phyloP scores from a whole-genome alignment of 35 echinoderm and acorn worm species.

The Ptychodera flava region DNA sequence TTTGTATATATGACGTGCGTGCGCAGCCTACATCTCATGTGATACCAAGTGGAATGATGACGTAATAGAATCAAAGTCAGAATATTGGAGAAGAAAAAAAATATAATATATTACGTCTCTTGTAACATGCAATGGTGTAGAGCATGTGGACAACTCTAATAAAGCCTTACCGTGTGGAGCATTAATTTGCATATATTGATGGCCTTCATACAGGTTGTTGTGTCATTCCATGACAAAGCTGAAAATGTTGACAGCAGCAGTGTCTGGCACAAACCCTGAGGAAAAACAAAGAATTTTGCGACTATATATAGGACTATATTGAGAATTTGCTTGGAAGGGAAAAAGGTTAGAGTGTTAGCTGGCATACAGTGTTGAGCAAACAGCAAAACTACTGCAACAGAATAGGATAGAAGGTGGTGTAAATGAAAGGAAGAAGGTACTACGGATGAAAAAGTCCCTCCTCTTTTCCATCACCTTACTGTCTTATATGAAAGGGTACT shows the following conservation, averaged over 20 bases:
- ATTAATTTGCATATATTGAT: constrained; percentile 36
- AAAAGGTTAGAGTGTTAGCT: not conserved
- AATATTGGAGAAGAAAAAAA: too few relatives aligned
- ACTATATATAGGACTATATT: not conserved
- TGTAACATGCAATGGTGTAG: too few relatives aligned
- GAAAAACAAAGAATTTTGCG: constrained; percentile 11
- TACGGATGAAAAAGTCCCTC: not conserved
- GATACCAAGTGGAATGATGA: too few relatives aligned
- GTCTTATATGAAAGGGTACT: constrained; percentile 6
- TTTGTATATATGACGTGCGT: too few relatives aligned
- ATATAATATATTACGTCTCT: too few relatives aligned
- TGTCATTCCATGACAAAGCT: constrained; percentile 68
- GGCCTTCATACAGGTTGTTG: constrained; percentile 47
- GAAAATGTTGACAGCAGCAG: constrained; percentile 61
- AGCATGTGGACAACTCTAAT: too few relatives aligned
- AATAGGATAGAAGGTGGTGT: not conserved
- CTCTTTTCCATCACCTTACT: not conserved
- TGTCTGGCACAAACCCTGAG: constrained; percentile 60
- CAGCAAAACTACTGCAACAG: constrained; percentile 9
- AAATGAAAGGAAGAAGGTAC: not conserved
- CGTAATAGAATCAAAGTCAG: too few relatives aligned
- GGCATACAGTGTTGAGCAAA: constrained; percentile 21
- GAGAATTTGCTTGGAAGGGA: not conserved
- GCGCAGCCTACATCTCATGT: too few relatives aligned
- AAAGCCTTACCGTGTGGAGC: constrained; percentile 64